Evolutionary conservation across 2,888 invertebrate species (phyloP), one percentile per base, ranked within the genome.

Genomic region (Netelia melanura): DNA sequence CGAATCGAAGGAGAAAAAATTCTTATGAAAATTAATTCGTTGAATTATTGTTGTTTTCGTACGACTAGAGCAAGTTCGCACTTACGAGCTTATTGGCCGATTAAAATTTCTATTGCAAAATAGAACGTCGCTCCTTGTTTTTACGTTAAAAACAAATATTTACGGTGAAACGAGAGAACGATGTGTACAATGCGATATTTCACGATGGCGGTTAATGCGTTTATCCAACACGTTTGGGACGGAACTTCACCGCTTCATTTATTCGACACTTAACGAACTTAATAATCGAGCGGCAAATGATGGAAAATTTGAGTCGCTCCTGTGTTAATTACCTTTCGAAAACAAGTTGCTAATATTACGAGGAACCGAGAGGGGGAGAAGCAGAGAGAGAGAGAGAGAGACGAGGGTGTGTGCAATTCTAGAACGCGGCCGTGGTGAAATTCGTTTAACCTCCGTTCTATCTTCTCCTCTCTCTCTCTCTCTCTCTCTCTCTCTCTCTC

Each of bases 281-380:
- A 17, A 17, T 56, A 17, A 56, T 56, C 56, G n/a, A 21, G n/a
- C 56, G 56, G 17, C 3, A 17, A 30, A 30, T 3, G 56, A 17
- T 56, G n/a, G 56, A 17, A 43, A 71, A 79, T 71, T 79, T 71
- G 71, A 62, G 79, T 64, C 79, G 23, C 56, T 21, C 54, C 43
- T n/a, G 71, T 43, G 79, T 64, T 64, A 64, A 79, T 79, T 71
- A 38, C 21, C 62, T 54, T 56, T 54, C 43, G 25, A 48, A 38
- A 64, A 14, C 44, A 25, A 56, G 62, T 71, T 17, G 64, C 71
- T 64, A 64, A 65, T 72, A 79, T 43, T 56, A 21, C 6, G 56
- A 56, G 56, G 17, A 17, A 56, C 21, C 30, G 30, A 30, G 30
- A 38, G 38, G 21, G 21, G 1, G 21, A 21, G 21, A 21, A 21